phyloP scores from a whole-genome alignment of 2,113 vertebrate genomes.

The Geococcyx californianus region DNA sequence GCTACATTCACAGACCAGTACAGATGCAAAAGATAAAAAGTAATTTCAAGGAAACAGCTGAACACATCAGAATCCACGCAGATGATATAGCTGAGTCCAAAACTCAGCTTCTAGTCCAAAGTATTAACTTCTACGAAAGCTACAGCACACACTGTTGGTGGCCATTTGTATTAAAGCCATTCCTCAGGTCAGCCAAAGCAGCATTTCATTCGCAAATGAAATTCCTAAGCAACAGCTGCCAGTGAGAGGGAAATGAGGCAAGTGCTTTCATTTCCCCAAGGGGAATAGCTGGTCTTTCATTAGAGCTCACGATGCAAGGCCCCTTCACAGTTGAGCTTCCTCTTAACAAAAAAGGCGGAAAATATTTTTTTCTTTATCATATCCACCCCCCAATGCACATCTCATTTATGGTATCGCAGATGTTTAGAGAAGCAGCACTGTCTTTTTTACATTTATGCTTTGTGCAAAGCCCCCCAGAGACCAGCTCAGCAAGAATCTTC shows the following conservation, averaged over 20 bases:
- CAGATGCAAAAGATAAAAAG: neutral
- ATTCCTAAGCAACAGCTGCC: constrained; percentile 48
- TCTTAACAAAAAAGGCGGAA: constrained; percentile 2
- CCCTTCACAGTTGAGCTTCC: constrained; percentile 41
- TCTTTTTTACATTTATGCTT: neutral
- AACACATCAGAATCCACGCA: neutral
- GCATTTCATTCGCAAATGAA: neutral
- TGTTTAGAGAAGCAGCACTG: neutral
- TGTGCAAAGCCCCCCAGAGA: neutral
- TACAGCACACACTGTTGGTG: neutral
- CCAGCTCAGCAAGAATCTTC: neutral
- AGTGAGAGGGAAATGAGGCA: constrained; percentile 24
- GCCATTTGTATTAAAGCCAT: neutral
- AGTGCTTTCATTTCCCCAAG: constrained; percentile 15
- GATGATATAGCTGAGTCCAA: neutral
- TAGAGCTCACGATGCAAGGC: constrained; percentile 18
- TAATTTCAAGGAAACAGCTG: neutral
- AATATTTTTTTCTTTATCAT: neutral
- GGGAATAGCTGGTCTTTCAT: constrained; percentile 27
- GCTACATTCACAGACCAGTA: neutral
- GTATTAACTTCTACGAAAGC: neutral
- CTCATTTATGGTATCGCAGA: neutral
- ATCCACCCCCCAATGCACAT: neutral
- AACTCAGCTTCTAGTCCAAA: neutral
- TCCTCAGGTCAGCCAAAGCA: neutral